A percentile compares a stretch with the other conserved stretches of the same genome.
These are phyloP conservation scores for Oenanthe melanoleuca DNA, from an alignment of 2,113 vertebrate genomes.

Conservation along the genomic window DNA sequence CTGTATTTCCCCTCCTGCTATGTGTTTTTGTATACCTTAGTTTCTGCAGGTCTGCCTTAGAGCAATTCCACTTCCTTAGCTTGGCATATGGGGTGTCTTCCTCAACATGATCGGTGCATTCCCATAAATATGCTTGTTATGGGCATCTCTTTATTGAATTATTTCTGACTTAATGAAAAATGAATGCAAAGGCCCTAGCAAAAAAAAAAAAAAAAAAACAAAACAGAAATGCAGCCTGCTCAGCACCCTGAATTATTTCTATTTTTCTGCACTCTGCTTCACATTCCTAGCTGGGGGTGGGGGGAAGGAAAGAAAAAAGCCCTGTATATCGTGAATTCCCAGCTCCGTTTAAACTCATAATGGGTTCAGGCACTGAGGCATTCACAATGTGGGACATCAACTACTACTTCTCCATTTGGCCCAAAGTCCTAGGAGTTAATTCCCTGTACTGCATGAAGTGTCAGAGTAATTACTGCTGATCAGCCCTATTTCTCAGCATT, in stretches of 20 bases:
- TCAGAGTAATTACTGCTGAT: constrained; percentile 76
- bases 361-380: constrained; percentile 75
- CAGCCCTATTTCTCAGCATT: constrained; percentile 69
- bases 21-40: constrained; percentile 64
- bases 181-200: neutral
- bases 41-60: constrained; percentile 49
- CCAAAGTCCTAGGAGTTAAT: constrained; percentile 79
- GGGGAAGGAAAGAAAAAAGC: neutral
- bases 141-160: constrained; percentile 27
- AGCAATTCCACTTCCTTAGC: constrained; percentile 53
- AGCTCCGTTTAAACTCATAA: constrained; percentile 71
- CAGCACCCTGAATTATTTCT: constrained; percentile 24
- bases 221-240: constrained; percentile 16
- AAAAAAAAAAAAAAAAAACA: constrained; percentile 57
- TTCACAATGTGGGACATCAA: constrained; percentile 74
- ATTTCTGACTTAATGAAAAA: constrained; percentile 21
- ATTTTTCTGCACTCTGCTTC: constrained; percentile 53
- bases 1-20: constrained; percentile 71
- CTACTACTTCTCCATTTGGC: constrained; percentile 68
- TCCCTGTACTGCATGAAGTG: constrained; percentile 78
- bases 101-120: neutral
- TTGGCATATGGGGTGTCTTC: constrained; percentile 28
- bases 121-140: constrained; percentile 27
- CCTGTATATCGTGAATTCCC: constrained; percentile 56
- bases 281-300: constrained; percentile 1